Evolutionary conservation across 2,113 vertebrate species (phyloP).

Genomic region (Cyanocitta stelleri): DNA sequence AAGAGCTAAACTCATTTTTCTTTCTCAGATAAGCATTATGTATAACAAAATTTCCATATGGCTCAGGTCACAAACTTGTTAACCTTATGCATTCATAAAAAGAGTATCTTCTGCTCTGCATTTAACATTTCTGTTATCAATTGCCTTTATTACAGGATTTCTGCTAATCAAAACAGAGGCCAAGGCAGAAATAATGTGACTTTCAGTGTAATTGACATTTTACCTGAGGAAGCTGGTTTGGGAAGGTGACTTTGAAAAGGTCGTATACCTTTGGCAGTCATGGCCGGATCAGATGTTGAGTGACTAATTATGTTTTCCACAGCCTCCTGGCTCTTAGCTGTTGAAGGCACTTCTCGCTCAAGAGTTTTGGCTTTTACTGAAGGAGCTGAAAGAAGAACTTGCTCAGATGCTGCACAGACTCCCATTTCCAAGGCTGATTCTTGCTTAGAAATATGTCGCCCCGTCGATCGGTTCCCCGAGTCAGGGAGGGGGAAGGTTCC

Average conservation of each 20-base stretch:
- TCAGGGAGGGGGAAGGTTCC: slow-evolving; percentile 91
- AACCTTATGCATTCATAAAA: slow-evolving; percentile 1
- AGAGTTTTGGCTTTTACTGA: slow-evolving; percentile 75
- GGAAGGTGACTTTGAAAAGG: slow-evolving; percentile 77
- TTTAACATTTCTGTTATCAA: slow-evolving; percentile 44
- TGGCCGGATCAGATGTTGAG: slow-evolving; percentile 76
- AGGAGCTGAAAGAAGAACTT: slow-evolving; percentile 41
- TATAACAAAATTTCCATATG: neutral
- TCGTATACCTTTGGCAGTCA: slow-evolving; percentile 59
- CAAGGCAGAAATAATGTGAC: neutral
- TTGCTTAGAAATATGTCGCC: slow-evolving; percentile 75
- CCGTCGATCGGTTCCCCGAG: slow-evolving; percentile 74
- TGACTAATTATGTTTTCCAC: slow-evolving; percentile 69
- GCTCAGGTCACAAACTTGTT: slow-evolving; percentile 39
- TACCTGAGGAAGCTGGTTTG: slow-evolving; percentile 79
- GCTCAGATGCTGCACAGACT: slow-evolving; percentile 31
- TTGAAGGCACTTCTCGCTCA: slow-evolving; percentile 82
- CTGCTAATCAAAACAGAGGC: slow-evolving; percentile 33
- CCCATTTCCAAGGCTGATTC: slow-evolving; percentile 67
- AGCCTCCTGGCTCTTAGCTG: slow-evolving; percentile 58
- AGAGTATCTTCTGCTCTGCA: neutral
- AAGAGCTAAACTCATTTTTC: neutral
- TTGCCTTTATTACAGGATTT: neutral
- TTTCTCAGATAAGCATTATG: slow-evolving; percentile 20
- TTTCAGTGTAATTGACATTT: slow-evolving; percentile 56